phyloP scores from a whole-genome alignment of 2,113 vertebrate species.

The Choloepus hoffmanni region DNA sequence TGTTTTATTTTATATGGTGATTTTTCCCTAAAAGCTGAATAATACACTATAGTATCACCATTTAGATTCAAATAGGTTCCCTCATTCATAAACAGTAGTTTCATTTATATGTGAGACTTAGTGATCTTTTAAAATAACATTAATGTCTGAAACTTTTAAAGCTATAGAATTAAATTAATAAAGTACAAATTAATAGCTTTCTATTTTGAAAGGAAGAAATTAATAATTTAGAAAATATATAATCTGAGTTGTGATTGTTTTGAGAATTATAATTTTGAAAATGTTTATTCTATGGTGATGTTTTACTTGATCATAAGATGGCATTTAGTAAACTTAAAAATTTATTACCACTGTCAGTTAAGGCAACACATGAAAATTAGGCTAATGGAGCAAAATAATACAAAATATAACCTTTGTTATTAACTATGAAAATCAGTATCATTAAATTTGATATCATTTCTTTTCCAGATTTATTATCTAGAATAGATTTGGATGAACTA shows the following conservation, averaged over 20 bases:
- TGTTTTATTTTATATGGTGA: conserved; percentile 34
- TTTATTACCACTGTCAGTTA: not conserved
- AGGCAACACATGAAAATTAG: conserved; percentile 13
- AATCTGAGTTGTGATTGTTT: conserved; percentile 49
- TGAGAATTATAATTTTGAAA: conserved; percentile 58
- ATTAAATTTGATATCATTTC: conserved; percentile 45
- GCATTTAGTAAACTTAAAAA: conserved; percentile 20
- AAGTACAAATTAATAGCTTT: conserved; percentile 33
- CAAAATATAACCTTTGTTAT: conserved; percentile 25
- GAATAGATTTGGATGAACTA: conserved; percentile 98
- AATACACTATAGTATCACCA: not conserved
- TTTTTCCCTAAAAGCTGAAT: conserved; percentile 1
- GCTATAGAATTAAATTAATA: not conserved
- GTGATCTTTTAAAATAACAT: conserved; percentile 27
- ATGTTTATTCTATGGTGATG: conserved; percentile 11
- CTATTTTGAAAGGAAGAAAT: conserved; percentile 32
- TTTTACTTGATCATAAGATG: conserved; percentile 5
- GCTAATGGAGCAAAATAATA: not conserved
- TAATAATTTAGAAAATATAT: not conserved
- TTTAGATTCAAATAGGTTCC: not conserved
- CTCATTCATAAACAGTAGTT: not conserved
- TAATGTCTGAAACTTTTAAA: conserved; percentile 42
- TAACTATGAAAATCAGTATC: conserved; percentile 64
- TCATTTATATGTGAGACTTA: conserved; percentile 35
- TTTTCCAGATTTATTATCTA: conserved; percentile 94